Conservation (phyloP, 2,797 vertebrate species). For the Lateolabrax maculatus region DNA sequence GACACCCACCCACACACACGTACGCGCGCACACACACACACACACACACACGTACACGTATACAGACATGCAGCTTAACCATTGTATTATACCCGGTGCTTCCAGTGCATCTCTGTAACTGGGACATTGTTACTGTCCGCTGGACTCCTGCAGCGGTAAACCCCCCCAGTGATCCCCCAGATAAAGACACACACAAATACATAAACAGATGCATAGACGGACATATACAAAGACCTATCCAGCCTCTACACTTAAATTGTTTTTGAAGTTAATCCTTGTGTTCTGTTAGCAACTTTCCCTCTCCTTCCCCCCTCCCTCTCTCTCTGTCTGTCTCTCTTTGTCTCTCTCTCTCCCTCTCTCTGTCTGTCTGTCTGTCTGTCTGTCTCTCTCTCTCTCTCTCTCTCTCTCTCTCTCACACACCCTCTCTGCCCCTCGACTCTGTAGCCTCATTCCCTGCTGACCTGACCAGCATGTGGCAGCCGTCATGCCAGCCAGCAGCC, state of each 20-base stretch:
- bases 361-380: too few species aligned
- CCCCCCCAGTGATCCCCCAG: slow-evolving; percentile 24
- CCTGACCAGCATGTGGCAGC: slow-evolving; percentile 73
- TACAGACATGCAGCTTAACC: slow-evolving; percentile 50
- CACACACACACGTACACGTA: slow-evolving; percentile 34
- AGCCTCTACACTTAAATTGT: slow-evolving; percentile 73
- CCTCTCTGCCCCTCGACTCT: slow-evolving; percentile 12
- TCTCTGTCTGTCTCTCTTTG: slow-evolving; percentile 6
- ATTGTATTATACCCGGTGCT: slow-evolving; percentile 68
- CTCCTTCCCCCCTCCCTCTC: slow-evolving; percentile 11
- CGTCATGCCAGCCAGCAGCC: slow-evolving; percentile 68
- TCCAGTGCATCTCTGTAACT: slow-evolving; percentile 64
- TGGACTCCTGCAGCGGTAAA: slow-evolving; percentile 45
- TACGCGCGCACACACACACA: slow-evolving; percentile 47
- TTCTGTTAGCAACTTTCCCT: slow-evolving; percentile 39
- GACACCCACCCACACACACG: slow-evolving; percentile 36
- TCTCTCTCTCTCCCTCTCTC: slow-evolving; percentile 10
- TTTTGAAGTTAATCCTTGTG: slow-evolving; percentile 77
- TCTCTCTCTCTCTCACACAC: slow-evolving; percentile 1
- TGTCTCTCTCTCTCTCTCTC: slow-evolving; percentile 10
- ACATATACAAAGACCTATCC: slow-evolving; percentile 25
- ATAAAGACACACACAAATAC: slow-evolving; percentile 16
- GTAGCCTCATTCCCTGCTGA: slow-evolving; percentile 71
- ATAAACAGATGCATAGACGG: slow-evolving; percentile 35
- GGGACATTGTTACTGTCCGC: slow-evolving; percentile 69